Evolutionary conservation across 2,797 vertebrate genomes (phyloP), one percentile per base, ranked within the genome.

Genomic region (Cirrhinus mrigala): DNA sequence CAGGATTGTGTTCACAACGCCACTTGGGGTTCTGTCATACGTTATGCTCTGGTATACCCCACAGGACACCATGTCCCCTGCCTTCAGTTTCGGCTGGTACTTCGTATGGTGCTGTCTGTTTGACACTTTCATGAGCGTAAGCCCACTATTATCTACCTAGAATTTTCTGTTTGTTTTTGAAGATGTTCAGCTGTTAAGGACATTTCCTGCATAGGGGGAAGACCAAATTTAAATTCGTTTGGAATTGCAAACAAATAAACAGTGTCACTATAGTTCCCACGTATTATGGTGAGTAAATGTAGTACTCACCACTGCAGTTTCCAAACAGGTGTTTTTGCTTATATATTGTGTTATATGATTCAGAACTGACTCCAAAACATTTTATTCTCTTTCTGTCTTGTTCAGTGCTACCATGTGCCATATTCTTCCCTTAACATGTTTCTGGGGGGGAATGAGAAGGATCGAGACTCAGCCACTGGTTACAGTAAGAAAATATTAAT

Each of bases 371-470:
- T n/a, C 27, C 3, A 9, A 24, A 46, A 14, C 56, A 60, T 40
- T 64, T 81, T 6, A 75, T 44, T 62, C 3, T 74, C 22, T 69
- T 5, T 80, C 22, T 88, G 12, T n/a, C 29, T n/a, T 74, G n/a
- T 20, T 86, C 40, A 94, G 94, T 94, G 93, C 74, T 89, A 93
- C 84, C 94, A 94, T 4, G 92, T 95, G 10, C 93, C 93, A 0
- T 95, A 93, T 84, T 90, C 93, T 1, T 93, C 93, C 2, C 87
- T 95, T 33, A 95, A 93, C 71, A 94, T 95, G 94, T 95, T 95
- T 90, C 92, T 95, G 50, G 94, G 94, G 33, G 94, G 94, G 44
- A 87, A 85, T 44, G 91, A 92, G 84, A 90, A 79, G 56, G 94
- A 94, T 27, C 75, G 93, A 75, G 94, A 95, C 86, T 94, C 94